These are phyloP conservation scores for Catajapyx aquilonaris DNA, from an alignment of 1,140 invertebrate genomes.

Conservation along the genomic window DNA sequence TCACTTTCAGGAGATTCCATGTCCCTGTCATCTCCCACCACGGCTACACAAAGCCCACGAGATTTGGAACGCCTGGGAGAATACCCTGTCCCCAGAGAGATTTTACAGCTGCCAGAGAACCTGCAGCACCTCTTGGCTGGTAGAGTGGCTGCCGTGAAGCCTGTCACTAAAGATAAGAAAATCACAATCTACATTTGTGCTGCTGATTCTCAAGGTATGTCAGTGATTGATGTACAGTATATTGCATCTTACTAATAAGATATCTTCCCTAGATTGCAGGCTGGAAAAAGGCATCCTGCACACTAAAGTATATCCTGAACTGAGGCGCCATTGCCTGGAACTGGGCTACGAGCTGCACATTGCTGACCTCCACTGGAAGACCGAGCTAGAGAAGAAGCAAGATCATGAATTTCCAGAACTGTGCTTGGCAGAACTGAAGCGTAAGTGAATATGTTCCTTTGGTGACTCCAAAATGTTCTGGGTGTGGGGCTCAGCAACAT, in stretches of 20 bases:
- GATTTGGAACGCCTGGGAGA: slow-evolving; percentile 9
- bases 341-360: slow-evolving; percentile 44
- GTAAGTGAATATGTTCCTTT: slow-evolving; percentile 21
- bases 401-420: slow-evolving; percentile 50
- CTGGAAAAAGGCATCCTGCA: slow-evolving; percentile 40
- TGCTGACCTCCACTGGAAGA: slow-evolving; percentile 44
- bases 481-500: no score
- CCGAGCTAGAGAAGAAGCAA: slow-evolving; percentile 36
- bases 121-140: slow-evolving; percentile 31
- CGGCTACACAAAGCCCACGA: slow-evolving; percentile 15
- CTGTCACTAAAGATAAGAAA: slow-evolving; percentile 25
- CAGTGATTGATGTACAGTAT: no score
- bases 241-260: no score
- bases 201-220: slow-evolving; percentile 39
- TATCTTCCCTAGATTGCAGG: slow-evolving; percentile 34
- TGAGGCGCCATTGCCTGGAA: slow-evolving; percentile 31
- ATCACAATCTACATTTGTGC: slow-evolving; percentile 43
- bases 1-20: slow-evolving; percentile 31
- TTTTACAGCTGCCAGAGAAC: slow-evolving; percentile 28
- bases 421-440: slow-evolving; percentile 44
- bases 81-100: slow-evolving; percentile 18
- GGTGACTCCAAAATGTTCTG: no score
- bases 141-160: slow-evolving; percentile 22
- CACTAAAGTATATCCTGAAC: slow-evolving; percentile 35
- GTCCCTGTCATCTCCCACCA: slow-evolving; percentile 32